Base-by-base conservation (phyloP, 2,888 invertebrate species). In the Phoenoteleia sp. region DNA sequence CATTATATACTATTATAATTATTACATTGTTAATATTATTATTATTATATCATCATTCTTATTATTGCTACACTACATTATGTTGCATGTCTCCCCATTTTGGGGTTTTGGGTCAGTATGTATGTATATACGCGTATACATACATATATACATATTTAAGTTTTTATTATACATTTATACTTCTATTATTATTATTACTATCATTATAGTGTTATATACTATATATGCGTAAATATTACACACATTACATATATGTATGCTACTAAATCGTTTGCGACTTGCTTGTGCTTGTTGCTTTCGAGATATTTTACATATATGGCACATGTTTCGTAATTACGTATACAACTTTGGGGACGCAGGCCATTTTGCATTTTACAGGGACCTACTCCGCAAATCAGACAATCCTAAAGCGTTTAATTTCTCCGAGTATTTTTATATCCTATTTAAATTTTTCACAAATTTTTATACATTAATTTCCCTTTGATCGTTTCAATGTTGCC, bases 401-500 rank as follows among this genome's bases (percentile, higher is more conserved):
- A 93, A 93, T 93, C 93, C 93, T 93, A 87, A 90, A 92, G 92
- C 92, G 93, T 93, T 93, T 93, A 91, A 91, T 92, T 92, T 87
- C 82, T 88, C 85, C 86, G 80, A 85, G 77, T 85, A 29, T 83
- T 60, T 82, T 82, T 84, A 54, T 81, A 69, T 86, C 84, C 79
- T 83, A 33, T 84, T 84, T 86, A 21, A 84, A 76, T 84, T 82
- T 87, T 69, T 82, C 76, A 82, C 84, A 81, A 77, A 67, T 83
- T 85, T 82, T 87, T 84, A 67, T 86, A 86, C 76, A 81, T 86
- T 86, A 77, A 86, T 87, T 94, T 94, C 95, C 94, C 95, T 95
- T 94, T 93, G 93, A 93, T 93, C 93, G 93, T 93, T 93, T 94
- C 94, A 94, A 95, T 94, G 94, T 95, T 95, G 95, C 95, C 95